A percentile compares a stretch with the other conserved stretches of the same genome.
Conservation (phyloP, 2,888 invertebrate genomes). For the Pinctada fucata region DNA sequence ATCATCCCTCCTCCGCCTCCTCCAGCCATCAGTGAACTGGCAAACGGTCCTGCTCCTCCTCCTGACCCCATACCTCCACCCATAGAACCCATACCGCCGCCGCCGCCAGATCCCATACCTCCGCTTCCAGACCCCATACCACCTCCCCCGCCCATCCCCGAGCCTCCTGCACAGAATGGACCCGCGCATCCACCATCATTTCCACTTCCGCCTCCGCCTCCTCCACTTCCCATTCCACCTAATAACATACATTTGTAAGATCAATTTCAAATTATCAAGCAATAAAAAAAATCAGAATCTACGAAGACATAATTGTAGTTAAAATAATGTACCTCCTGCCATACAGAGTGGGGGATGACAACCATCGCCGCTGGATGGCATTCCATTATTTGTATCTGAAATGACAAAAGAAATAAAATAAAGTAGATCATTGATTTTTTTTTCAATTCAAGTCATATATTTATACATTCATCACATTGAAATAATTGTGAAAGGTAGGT, state of each 20-base stretch:
- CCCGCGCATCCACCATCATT: slow-evolving; percentile 18
- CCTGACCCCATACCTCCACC: not conserved
- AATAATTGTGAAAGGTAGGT: too few species aligned
- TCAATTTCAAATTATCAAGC: too few species aligned
- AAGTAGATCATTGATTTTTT: not conserved
- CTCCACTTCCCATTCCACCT: not conserved
- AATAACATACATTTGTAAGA: not conserved
- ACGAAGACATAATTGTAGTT: not conserved
- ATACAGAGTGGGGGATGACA: not conserved
- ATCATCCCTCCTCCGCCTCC: slow-evolving; percentile 10
- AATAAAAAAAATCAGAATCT: too few species aligned
- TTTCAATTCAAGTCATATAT: too few species aligned
- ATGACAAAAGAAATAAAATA: slow-evolving; percentile 2
- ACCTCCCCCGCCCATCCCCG: slow-evolving; percentile 1
- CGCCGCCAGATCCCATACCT: slow-evolving; percentile 6
- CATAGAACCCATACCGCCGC: slow-evolving; percentile 3
- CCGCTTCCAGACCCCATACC: slow-evolving; percentile 13
- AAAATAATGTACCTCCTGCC: not conserved
- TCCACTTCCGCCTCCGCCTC: slow-evolving; percentile 8
- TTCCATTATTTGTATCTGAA: slow-evolving; percentile 13
- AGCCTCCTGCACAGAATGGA: slow-evolving; percentile 18
- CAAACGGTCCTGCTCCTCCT: not conserved
- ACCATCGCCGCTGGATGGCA: not conserved
- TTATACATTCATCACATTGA: too few species aligned
- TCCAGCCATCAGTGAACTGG: not conserved